Percentiles rank a stretch among this genome's conserved stretches.
Evolutionary conservation across 2,113 vertebrate species (phyloP).

Genomic region (Odocoileus virginianus): DNA sequence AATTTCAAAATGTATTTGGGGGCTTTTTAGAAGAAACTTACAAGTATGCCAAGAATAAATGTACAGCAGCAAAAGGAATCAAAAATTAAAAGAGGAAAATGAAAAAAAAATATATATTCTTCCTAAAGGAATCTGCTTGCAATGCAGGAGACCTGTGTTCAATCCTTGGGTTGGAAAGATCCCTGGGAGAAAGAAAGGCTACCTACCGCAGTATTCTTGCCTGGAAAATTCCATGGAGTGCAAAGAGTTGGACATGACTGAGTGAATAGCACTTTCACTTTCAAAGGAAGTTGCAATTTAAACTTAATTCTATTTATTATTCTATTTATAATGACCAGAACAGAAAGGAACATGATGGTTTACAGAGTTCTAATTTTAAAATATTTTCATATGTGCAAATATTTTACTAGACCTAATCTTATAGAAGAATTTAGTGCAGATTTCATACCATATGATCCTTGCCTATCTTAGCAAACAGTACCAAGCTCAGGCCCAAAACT

Average conservation of each 20-base stretch:
- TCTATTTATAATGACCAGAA: neutral
- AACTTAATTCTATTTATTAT: neutral
- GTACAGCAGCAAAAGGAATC: neutral
- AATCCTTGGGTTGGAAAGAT: neutral
- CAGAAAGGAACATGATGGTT: neutral
- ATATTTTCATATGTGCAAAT: neutral
- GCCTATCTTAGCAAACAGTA: neutral
- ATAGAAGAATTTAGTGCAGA: neutral
- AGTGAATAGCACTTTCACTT: neutral
- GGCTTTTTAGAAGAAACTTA: neutral
- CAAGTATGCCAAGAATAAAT: neutral
- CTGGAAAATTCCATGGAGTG: neutral
- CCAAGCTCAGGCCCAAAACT: neutral
- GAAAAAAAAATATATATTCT: neutral
- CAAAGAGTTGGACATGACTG: fast-evolving
- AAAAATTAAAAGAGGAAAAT: neutral
- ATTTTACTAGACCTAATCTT: neutral
- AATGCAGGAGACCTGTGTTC: neutral
- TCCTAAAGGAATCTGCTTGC: neutral
- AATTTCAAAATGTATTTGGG: conserved; percentile 3
- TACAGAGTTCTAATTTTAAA: neutral
- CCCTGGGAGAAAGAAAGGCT: neutral
- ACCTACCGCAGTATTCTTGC: neutral
- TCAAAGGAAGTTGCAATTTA: neutral
- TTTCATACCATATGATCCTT: neutral